Conservation (phyloP, 2,888 invertebrate genomes). For the Drosophila vallismaia region DNA sequence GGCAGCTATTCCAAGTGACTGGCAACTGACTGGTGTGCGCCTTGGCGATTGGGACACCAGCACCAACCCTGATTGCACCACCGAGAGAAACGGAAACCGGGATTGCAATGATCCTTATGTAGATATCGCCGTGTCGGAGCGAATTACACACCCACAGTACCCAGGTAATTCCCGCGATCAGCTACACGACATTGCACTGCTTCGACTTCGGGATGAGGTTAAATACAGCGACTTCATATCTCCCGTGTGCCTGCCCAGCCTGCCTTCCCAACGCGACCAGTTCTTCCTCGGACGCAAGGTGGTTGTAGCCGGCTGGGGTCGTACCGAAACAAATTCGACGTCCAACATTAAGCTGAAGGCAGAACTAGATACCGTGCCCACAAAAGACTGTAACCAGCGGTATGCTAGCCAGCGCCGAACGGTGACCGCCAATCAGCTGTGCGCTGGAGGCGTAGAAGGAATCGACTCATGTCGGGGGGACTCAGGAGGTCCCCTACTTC, state of each 20-base stretch:
- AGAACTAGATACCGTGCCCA: conserved; percentile 84
- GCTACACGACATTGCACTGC: conserved; percentile 89
- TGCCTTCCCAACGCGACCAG: conserved; percentile 66
- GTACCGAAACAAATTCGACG: conserved; percentile 85
- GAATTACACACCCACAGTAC: conserved; percentile 88
- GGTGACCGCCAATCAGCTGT: conserved; percentile 85
- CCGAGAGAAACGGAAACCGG: conserved; percentile 67
- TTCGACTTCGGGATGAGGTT: conserved; percentile 86
- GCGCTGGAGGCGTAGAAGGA: conserved; percentile 86
- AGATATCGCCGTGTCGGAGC: conserved; percentile 86
- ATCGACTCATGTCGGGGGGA: conserved; percentile 86
- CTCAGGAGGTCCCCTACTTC: conserved; percentile 87
- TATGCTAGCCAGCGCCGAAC: conserved; percentile 84
- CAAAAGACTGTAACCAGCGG: conserved; percentile 84
- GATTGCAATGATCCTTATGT: conserved; percentile 87
- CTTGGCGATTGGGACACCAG: conserved; percentile 83
- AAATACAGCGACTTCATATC: conserved; percentile 85
- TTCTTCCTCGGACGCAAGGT: conserved; percentile 83
- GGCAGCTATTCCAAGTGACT: conserved; percentile 87
- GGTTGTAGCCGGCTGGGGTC: conserved; percentile 88
- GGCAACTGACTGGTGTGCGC: conserved; percentile 85
- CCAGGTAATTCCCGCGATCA: conserved; percentile 85
- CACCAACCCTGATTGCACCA: conserved; percentile 77
- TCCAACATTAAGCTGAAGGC: conserved; percentile 86
- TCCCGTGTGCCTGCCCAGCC: conserved; percentile 87